Conservation (phyloP, 1,140 invertebrate genomes). For the Polypedilum vanderplanki region DNA sequence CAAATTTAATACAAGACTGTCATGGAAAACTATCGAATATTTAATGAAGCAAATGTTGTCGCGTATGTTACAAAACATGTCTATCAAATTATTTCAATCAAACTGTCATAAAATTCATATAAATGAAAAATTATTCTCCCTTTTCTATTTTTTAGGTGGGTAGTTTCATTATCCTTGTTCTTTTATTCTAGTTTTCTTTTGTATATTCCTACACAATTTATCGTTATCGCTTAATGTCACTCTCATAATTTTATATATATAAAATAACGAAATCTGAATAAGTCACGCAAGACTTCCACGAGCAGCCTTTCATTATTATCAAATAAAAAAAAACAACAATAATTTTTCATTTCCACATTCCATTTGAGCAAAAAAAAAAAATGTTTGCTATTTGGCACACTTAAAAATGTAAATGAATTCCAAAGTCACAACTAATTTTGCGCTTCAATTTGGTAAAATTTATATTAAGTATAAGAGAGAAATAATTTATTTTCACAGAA, state of each 20-base stretch:
- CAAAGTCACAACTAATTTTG: too few relatives aligned
- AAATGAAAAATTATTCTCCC: not conserved
- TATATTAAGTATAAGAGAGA: too few relatives aligned
- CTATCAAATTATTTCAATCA: conserved; percentile 9
- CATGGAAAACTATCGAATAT: not conserved
- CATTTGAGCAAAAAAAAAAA: too few relatives aligned
- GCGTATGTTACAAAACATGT: not conserved
- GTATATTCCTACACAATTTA: too few relatives aligned
- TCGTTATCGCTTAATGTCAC: conserved; percentile 9
- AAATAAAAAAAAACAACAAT: not conserved
- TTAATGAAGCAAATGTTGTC: conserved; percentile 12
- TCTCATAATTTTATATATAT: not conserved
- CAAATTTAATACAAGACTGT: not conserved
- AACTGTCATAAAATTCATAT: not conserved
- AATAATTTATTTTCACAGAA: too few relatives aligned
- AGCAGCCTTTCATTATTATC: not conserved
- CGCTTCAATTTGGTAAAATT: too few relatives aligned
- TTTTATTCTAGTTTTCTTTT: not conserved
- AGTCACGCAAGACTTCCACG: not conserved
- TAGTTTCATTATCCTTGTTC: not conserved
- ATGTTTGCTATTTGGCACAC: too few relatives aligned
- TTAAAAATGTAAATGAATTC: too few relatives aligned
- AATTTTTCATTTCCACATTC: not conserved
- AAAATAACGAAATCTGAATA: not conserved
- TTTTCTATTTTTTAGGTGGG: too few relatives aligned